Conservation (phyloP, 1,140 invertebrate genomes). For the Papilio helenus region DNA sequence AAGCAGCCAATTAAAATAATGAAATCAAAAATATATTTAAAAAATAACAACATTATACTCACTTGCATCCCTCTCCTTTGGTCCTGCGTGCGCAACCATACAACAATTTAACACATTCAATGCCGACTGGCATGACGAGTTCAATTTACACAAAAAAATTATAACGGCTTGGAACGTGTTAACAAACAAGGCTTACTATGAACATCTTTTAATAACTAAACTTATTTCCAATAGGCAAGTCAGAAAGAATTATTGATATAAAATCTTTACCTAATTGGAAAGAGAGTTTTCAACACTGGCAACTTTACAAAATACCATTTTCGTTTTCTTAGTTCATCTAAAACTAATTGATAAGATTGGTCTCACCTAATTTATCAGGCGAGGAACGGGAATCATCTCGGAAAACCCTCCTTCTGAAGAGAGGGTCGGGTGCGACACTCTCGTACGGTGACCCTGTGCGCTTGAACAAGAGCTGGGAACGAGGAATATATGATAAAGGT, state of each 20-base stretch:
- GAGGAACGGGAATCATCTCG: constrained; percentile 80
- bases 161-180: not conserved
- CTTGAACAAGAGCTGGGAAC: constrained; percentile 87
- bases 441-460: constrained; percentile 84
- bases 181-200: too few relatives aligned
- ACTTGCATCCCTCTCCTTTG: constrained; percentile 89
- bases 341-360: not conserved
- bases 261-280: too few relatives aligned
- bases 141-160: not conserved
- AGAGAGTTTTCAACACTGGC: too few relatives aligned
- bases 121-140: not conserved
- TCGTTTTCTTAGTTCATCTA: not conserved
- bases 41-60: constrained; percentile 78
- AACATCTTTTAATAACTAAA: too few relatives aligned
- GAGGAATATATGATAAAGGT: not conserved
- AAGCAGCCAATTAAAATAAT: not conserved
- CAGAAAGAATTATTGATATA: too few relatives aligned
- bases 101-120: not conserved
- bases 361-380: constrained; percentile 81
- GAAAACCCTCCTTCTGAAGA: constrained; percentile 86
- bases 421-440: too few relatives aligned
- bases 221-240: too few relatives aligned
- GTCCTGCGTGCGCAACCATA: constrained; percentile 82
- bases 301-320: not conserved
- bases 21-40: not conserved